A percentile compares a stretch with the other conserved stretches of the same genome.
Evolutionary conservation across 1,140 invertebrate genomes (phyloP).

Genomic region (honey bee (Apis mellifera)): DNA sequence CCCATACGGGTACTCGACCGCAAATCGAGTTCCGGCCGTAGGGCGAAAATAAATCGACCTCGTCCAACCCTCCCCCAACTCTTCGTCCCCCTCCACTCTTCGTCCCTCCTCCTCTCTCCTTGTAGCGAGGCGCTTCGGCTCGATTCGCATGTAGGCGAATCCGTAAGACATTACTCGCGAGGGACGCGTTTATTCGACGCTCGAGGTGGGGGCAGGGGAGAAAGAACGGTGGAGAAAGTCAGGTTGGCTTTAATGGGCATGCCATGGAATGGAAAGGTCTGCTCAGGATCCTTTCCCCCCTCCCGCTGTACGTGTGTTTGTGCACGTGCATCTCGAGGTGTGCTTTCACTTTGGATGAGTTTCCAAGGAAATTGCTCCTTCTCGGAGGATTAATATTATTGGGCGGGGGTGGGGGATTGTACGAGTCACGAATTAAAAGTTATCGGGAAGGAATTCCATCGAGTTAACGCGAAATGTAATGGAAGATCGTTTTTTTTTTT

Average conservation of each 20-base stretch:
- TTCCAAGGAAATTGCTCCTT: background rate
- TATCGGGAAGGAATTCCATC: too few species aligned
- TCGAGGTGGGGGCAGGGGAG: constrained; percentile 12
- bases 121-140: constrained; percentile 44
- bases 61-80: constrained; percentile 7
- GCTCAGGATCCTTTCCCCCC: background rate
- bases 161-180: constrained; percentile 76
- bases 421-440: too few species aligned
- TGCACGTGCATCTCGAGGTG: background rate
- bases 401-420: too few species aligned
- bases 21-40: constrained; percentile 75
- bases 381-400: background rate
- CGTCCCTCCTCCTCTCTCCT: constrained; percentile 15
- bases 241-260: constrained; percentile 50
- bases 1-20: constrained; percentile 74
- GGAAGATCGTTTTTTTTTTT: too few species aligned
- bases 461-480: too few species aligned
- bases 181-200: constrained; percentile 71
- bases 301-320: background rate
- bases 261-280: constrained; percentile 43
- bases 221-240: constrained; percentile 15
- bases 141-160: constrained; percentile 69
- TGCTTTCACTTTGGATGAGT: constrained; percentile 15
- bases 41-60: constrained; percentile 75
- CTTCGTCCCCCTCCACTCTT: background rate